These are phyloP conservation scores for Mesembrinibis cayennensis DNA, from an alignment of 2,113 vertebrate genomes.

Conservation along the genomic window DNA sequence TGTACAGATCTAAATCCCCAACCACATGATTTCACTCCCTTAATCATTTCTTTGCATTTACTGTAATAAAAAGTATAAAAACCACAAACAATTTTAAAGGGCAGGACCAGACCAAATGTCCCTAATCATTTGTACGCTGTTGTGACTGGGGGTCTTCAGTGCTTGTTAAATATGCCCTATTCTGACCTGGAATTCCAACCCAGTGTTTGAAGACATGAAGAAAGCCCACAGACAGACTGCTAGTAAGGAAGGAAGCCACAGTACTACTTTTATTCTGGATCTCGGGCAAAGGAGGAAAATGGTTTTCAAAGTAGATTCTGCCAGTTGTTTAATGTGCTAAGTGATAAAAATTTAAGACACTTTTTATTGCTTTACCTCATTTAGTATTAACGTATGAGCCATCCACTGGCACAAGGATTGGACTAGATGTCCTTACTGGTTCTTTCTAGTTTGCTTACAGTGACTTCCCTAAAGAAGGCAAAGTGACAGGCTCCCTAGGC, in stretches of 20 bases:
- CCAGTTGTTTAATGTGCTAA: background rate
- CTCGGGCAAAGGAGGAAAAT: background rate
- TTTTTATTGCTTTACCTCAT: slow-evolving; percentile 13
- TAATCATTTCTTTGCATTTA: background rate
- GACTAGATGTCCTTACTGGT: background rate
- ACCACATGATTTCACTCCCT: background rate
- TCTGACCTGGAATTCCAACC: background rate
- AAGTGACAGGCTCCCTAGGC: background rate
- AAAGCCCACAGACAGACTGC: background rate
- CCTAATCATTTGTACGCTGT: background rate
- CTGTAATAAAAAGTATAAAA: background rate
- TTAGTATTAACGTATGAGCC: background rate
- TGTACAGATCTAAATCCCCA: background rate
- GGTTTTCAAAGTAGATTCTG: background rate
- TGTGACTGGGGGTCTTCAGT: background rate
- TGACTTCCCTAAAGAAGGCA: background rate
- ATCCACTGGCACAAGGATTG: background rate
- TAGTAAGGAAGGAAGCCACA: background rate
- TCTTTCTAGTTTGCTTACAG: slow-evolving; percentile 12
- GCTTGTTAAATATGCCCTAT: background rate
- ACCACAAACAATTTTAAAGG: background rate
- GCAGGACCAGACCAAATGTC: background rate
- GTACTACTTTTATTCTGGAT: background rate
- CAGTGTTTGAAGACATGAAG: background rate
- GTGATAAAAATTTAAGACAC: slow-evolving; percentile 20